phyloP scores from a whole-genome alignment of 2,888 invertebrate species.

The Dynastes grantii region DNA sequence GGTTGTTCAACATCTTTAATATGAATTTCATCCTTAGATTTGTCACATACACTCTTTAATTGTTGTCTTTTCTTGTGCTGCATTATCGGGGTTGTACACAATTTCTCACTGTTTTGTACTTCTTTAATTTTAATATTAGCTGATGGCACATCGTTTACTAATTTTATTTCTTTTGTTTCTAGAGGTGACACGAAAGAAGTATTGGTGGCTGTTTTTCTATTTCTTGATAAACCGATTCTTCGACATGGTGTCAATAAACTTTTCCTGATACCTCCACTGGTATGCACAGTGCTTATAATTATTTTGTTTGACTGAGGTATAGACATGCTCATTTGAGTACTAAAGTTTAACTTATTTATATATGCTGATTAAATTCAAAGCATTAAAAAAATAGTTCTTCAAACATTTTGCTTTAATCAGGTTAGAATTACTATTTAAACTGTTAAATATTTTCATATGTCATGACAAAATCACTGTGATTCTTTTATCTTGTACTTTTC shows the following conservation, averaged over 20 bases:
- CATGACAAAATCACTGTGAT: no score
- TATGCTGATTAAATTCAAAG: no score
- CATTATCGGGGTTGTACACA: conserved; percentile 10
- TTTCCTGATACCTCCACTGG: conserved; percentile 73
- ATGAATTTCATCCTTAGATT: background rate
- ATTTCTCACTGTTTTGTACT: background rate
- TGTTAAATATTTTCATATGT: no score
- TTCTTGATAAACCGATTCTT: conserved; percentile 73
- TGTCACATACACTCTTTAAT: background rate
- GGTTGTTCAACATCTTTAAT: background rate
- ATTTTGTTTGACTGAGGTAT: conserved; percentile 18
- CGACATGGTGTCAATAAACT: conserved; percentile 73
- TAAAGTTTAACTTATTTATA: no score
- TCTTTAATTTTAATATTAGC: background rate
- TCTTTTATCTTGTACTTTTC: no score
- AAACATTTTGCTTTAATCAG: no score
- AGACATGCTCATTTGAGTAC: conserved; percentile 16
- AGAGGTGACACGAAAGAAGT: conserved; percentile 48
- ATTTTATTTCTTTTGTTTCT: conserved; percentile 37
- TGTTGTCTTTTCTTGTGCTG: background rate
- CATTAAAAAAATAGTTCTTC: no score
- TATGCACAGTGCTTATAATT: conserved; percentile 55
- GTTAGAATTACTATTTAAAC: no score
- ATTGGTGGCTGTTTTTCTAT: conserved; percentile 57
- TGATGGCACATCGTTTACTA: conserved; percentile 23